A percentile compares a stretch with the other conserved stretches of the same genome.
Conservation (phyloP, 1,140 invertebrate species). For the Yoshiicerus persimilis region DNA sequence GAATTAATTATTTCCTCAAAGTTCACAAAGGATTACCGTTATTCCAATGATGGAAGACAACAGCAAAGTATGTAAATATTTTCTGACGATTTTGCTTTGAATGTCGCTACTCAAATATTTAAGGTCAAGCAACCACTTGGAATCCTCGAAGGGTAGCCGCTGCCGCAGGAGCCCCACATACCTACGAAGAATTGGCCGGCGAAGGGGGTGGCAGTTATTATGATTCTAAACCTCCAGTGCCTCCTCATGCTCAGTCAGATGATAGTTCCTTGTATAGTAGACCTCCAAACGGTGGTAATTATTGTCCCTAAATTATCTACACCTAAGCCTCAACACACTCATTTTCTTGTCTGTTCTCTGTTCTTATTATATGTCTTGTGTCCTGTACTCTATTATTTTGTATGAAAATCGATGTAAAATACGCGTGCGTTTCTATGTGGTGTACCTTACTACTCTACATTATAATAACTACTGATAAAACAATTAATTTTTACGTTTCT, state of each 20-base stretch:
- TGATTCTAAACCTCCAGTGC: slow-evolving; percentile 44
- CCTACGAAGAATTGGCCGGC: slow-evolving; percentile 46
- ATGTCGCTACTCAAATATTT: slow-evolving; percentile 36
- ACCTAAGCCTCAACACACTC: neutral
- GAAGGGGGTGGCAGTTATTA: slow-evolving; percentile 39
- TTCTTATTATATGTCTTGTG: neutral
- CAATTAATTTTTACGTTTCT: neutral
- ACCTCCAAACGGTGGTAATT: slow-evolving; percentile 46
- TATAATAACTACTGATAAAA: neutral
- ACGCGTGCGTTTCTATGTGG: neutral
- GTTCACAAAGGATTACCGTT: neutral
- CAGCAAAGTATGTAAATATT: slow-evolving; percentile 24
- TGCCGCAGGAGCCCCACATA: slow-evolving; percentile 40
- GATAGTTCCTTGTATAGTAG: slow-evolving; percentile 48
- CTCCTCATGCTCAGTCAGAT: slow-evolving; percentile 45
- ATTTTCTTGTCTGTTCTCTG: neutral
- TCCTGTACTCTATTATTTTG: neutral
- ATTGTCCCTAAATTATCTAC: slow-evolving; percentile 7
- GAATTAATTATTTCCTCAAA: neutral
- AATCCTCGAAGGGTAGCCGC: slow-evolving; percentile 41
- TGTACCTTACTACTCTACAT: neutral
- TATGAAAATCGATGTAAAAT: neutral
- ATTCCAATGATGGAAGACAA: neutral
- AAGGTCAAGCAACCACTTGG: slow-evolving; percentile 48
- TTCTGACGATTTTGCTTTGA: slow-evolving; percentile 41